A percentile compares a stretch with the other conserved stretches of the same genome.
Evolutionary conservation across 2,113 vertebrate genomes (phyloP).

Genomic region (Blennius ocellaris): DNA sequence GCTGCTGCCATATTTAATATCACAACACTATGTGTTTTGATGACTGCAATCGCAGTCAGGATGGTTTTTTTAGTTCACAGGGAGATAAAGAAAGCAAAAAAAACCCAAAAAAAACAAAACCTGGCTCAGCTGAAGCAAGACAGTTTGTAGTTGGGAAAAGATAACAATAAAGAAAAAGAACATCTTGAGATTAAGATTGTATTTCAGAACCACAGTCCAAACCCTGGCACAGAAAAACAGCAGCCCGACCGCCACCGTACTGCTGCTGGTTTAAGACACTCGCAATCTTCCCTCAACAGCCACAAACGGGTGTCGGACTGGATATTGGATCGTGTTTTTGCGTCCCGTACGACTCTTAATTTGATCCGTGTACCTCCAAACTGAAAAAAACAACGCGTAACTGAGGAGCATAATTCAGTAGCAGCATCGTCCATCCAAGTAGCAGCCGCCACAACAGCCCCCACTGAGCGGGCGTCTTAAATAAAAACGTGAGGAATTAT

Average conservation of each 20-base stretch:
- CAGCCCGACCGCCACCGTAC: slow-evolving; percentile 6
- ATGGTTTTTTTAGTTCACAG: neutral
- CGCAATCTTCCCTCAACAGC: slow-evolving; percentile 54
- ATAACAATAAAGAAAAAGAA: neutral
- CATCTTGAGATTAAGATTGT: neutral
- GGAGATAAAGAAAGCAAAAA: neutral
- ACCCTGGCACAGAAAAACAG: neutral
- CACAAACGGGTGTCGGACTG: slow-evolving; percentile 37
- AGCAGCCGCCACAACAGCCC: slow-evolving; percentile 42
- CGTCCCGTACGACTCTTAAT: slow-evolving; percentile 37
- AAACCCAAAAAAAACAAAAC: neutral
- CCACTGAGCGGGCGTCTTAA: slow-evolving; percentile 31
- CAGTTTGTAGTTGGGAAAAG: too few relatives aligned
- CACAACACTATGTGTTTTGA: neutral
- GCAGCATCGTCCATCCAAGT: slow-evolving; percentile 16
- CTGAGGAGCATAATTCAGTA: slow-evolving; percentile 15
- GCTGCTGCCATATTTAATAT: neutral
- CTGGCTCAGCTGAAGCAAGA: neutral
- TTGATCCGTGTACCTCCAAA: slow-evolving; percentile 18
- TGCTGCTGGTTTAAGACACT: slow-evolving; percentile 21
- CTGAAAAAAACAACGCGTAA: slow-evolving; percentile 15
- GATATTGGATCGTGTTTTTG: slow-evolving; percentile 8
- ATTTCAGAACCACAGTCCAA: neutral
- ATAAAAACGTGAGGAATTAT: slow-evolving; percentile 58
- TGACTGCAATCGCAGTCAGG: neutral